Evolutionary conservation across 2,888 invertebrate species (phyloP).

Genomic region (Tetranychus truncatus): DNA sequence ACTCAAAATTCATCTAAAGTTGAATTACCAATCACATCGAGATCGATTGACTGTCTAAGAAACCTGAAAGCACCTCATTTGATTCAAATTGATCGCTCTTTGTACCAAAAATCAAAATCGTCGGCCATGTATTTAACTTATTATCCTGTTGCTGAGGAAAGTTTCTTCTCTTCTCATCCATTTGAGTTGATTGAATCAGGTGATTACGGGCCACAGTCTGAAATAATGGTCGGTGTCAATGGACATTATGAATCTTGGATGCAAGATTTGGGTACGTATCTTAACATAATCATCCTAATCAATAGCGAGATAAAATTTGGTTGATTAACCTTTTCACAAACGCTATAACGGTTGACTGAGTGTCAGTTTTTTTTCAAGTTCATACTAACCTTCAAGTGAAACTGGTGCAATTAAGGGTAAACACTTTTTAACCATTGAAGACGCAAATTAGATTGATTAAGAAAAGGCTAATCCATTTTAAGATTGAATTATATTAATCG

Average conservation of each 20-base stretch:
- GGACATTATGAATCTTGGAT: constrained; percentile 12
- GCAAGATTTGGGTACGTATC: neutral
- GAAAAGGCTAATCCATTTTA: no score
- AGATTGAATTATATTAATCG: no score
- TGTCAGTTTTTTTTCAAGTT: no score
- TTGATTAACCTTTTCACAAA: no score
- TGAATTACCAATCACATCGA: neutral
- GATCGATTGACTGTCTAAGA: neutral
- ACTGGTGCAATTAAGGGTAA: no score
- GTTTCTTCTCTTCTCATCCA: neutral
- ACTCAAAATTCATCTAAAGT: no score
- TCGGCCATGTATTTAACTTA: neutral
- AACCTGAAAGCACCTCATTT: neutral
- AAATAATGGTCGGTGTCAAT: constrained; percentile 25
- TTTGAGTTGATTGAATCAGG: neutral
- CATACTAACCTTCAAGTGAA: no score
- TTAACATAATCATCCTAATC: neutral
- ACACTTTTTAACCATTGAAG: no score
- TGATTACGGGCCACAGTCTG: constrained; percentile 10
- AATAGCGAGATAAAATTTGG: neutral
- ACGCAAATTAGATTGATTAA: no score
- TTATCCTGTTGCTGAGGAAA: neutral
- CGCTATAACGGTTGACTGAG: no score
- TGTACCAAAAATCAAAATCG: neutral
- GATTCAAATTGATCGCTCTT: neutral